phyloP scores from a whole-genome alignment of 2,797 vertebrate genomes.

The Ciconia nigra region DNA sequence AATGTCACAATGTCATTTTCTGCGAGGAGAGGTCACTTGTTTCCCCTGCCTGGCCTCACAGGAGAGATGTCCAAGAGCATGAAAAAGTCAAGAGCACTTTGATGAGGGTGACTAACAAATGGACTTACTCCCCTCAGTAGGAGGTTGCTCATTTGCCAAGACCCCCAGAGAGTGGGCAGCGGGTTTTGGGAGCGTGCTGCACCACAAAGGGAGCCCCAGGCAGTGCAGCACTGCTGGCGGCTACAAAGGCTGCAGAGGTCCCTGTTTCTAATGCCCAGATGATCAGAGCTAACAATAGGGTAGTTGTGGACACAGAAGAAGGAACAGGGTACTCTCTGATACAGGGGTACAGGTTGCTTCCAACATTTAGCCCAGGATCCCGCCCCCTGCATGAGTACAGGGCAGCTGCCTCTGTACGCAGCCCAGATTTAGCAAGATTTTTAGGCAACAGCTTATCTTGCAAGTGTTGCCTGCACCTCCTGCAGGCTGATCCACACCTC shows the following conservation, averaged over 20 bases:
- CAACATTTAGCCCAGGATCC: neutral
- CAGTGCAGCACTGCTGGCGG: fast-evolving
- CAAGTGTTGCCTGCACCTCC: neutral
- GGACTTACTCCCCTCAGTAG: fast-evolving
- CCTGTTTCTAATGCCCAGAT: neutral
- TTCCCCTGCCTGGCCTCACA: neutral
- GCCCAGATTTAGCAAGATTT: neutral
- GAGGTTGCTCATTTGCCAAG: fast-evolving
- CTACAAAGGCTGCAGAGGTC: neutral
- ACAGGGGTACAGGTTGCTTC: neutral
- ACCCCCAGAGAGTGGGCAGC: no score
- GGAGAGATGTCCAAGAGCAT: neutral
- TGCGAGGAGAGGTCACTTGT: fast-evolving
- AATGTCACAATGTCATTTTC: fast-evolving
- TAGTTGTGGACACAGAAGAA: neutral
- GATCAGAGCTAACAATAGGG: neutral
- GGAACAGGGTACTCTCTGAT: neutral
- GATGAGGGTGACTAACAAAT: fast-evolving
- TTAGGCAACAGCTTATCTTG: neutral
- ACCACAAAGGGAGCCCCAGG: neutral
- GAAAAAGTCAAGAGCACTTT: neutral
- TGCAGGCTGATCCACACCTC: neutral
- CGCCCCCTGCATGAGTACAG: neutral
- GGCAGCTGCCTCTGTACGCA: neutral
- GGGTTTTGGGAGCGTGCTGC: neutral